phyloP scores from a whole-genome alignment of 2,888 invertebrate species.

The Phyto melanocephala region DNA sequence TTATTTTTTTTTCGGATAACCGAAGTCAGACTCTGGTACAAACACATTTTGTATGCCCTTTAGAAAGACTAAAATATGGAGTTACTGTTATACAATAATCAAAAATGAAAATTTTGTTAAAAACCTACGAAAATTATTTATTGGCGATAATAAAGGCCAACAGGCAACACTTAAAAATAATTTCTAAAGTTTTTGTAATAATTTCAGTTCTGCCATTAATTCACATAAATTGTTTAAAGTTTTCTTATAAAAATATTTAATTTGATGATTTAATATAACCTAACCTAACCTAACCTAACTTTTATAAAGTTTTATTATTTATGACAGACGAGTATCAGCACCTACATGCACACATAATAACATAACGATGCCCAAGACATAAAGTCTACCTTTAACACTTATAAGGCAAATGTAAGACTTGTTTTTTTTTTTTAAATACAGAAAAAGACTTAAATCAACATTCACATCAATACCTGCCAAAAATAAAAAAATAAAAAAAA shows the following conservation, averaged over 20 bases:
- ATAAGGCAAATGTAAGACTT: background rate
- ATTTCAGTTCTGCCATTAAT: background rate
- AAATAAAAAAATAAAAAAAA: too few species aligned
- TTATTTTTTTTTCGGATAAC: too few species aligned
- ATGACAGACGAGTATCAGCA: background rate
- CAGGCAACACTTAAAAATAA: background rate
- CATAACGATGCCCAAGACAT: background rate
- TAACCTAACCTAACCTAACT: background rate
- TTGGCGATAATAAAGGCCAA: background rate
- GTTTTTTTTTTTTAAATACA: background rate
- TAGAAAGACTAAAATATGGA: too few species aligned
- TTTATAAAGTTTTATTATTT: background rate
- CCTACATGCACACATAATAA: too few species aligned
- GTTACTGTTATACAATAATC: too few species aligned
- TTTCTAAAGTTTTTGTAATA: background rate
- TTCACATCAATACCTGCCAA: conserved; percentile 39
- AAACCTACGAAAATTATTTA: too few species aligned
- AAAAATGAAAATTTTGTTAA: too few species aligned
- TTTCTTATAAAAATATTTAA: background rate
- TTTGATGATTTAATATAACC: background rate
- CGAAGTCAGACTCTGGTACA: too few species aligned
- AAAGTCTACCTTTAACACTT: background rate
- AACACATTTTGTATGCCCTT: too few species aligned
- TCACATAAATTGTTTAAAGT: background rate
- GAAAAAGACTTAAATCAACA: conserved; percentile 34